Percentiles rank a stretch among this genome's conserved stretches.
Evolutionary conservation across 2,888 invertebrate genomes (phyloP).

Genomic region (Rotaria macrura): DNA sequence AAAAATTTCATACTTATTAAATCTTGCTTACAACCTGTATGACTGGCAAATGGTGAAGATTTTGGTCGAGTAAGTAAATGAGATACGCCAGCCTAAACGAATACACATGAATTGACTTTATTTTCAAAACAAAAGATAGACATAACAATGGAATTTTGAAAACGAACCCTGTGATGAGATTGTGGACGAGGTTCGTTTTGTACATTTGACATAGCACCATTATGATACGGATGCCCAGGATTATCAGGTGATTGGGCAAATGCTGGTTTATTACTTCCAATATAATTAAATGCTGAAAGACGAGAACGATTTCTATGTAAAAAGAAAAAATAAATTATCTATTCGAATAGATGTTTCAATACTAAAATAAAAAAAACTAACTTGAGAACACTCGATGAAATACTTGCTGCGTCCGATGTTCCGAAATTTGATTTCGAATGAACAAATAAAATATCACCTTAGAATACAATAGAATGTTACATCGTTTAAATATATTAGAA

Average conservation of each 20-base stretch:
- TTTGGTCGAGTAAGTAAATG: slow-evolving; percentile 1
- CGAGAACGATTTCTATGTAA: neutral
- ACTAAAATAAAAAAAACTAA: neutral
- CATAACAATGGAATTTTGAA: too few species aligned
- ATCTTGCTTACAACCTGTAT: slow-evolving; percentile 13
- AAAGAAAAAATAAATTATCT: too few species aligned
- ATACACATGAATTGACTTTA: too few species aligned
- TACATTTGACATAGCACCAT: neutral
- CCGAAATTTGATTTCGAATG: neutral
- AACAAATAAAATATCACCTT: neutral
- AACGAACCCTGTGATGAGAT: neutral
- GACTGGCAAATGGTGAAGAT: slow-evolving; percentile 14
- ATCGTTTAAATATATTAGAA: neutral
- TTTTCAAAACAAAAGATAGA: too few species aligned
- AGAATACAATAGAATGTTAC: neutral
- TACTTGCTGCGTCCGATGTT: neutral
- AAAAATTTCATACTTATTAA: neutral
- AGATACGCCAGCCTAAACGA: neutral
- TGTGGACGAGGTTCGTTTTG: neutral
- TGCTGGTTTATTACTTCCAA: neutral
- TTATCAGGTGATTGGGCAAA: neutral
- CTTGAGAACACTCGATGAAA: neutral
- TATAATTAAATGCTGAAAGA: neutral
- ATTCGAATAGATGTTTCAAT: too few species aligned
- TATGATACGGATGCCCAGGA: neutral